phyloP scores from a whole-genome alignment of 1,140 invertebrate species.

The Orius laevigatus region DNA sequence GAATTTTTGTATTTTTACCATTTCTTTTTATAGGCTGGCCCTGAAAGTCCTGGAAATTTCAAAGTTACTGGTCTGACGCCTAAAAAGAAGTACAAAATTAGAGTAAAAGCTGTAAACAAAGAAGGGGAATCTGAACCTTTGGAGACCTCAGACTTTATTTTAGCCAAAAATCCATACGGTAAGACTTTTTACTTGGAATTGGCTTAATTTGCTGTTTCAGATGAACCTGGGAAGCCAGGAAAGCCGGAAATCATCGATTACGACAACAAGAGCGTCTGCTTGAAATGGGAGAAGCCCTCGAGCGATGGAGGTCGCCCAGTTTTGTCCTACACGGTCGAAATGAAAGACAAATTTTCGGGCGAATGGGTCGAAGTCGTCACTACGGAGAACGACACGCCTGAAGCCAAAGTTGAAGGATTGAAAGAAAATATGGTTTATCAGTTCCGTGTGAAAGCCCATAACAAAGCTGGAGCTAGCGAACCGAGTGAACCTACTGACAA shows the following conservation, averaged over 20 bases:
- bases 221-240: conserved; percentile 71
- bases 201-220: conserved; percentile 28
- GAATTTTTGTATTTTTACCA: background rate
- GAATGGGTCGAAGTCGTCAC: conserved; percentile 79
- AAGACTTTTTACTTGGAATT: conserved; percentile 19
- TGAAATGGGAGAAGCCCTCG: conserved; percentile 80
- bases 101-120: conserved; percentile 95
- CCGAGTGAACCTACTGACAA: conserved; percentile 85
- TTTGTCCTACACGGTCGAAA: conserved; percentile 85
- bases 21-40: conserved; percentile 21
- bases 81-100: conserved; percentile 96
- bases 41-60: conserved; percentile 54
- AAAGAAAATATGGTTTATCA: conserved; percentile 90
- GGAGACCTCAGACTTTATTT: conserved; percentile 70
- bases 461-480: conserved; percentile 73
- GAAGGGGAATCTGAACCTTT: conserved; percentile 94
- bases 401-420: conserved; percentile 66
- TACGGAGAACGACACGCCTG: conserved; percentile 57
- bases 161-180: conserved; percentile 95
- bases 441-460: conserved; percentile 80
- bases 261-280: conserved; percentile 73
- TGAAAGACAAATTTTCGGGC: conserved; percentile 82
- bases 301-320: conserved; percentile 91
- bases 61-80: conserved; percentile 85
- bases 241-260: conserved; percentile 89